Conservation (phyloP, 2,888 invertebrate species). For the Pomacea canaliculata region DNA sequence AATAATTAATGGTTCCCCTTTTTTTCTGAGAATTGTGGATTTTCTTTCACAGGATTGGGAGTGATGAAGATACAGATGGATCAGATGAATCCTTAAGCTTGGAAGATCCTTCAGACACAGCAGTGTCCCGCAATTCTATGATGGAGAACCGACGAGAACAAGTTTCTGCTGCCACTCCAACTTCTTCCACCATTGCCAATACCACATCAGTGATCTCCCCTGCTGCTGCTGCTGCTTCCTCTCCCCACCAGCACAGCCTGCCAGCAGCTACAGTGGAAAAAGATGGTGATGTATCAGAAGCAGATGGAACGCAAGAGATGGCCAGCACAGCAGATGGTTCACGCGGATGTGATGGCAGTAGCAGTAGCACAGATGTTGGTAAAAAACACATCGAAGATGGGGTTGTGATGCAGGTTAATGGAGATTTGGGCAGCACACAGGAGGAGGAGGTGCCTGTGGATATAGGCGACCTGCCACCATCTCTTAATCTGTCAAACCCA, state of each 20-base stretch:
- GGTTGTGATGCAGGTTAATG: slow-evolving; percentile 43
- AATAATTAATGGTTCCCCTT: too few species aligned
- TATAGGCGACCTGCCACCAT: slow-evolving; percentile 50
- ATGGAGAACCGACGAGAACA: slow-evolving; percentile 34
- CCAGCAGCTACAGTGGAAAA: slow-evolving; percentile 12
- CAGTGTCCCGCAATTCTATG: slow-evolving; percentile 57
- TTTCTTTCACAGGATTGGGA: slow-evolving; percentile 60
- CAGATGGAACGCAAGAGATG: slow-evolving; percentile 24
- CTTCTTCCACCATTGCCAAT: slow-evolving; percentile 1
- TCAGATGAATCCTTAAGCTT: slow-evolving; percentile 61
- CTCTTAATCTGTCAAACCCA: slow-evolving; percentile 9
- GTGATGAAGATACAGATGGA: slow-evolving; percentile 68
- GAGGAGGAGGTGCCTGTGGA: slow-evolving; percentile 48
- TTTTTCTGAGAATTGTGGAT: too few species aligned
- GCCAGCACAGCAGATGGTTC: slow-evolving; percentile 15
- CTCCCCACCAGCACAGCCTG: slow-evolving; percentile 21
- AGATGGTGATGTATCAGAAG: slow-evolving; percentile 28
- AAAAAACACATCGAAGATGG: neutral
- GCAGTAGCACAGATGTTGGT: slow-evolving; percentile 1
- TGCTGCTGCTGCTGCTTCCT: neutral
- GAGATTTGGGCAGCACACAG: slow-evolving; percentile 16
- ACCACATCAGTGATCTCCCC: slow-evolving; percentile 15
- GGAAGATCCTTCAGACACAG: slow-evolving; percentile 63
- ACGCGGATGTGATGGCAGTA: neutral
- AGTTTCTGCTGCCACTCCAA: slow-evolving; percentile 26